A percentile compares a stretch with the other conserved stretches of the same genome.
Conservation (phyloP, 2,113 vertebrate genomes). For the Rhynchomys soricoides region DNA sequence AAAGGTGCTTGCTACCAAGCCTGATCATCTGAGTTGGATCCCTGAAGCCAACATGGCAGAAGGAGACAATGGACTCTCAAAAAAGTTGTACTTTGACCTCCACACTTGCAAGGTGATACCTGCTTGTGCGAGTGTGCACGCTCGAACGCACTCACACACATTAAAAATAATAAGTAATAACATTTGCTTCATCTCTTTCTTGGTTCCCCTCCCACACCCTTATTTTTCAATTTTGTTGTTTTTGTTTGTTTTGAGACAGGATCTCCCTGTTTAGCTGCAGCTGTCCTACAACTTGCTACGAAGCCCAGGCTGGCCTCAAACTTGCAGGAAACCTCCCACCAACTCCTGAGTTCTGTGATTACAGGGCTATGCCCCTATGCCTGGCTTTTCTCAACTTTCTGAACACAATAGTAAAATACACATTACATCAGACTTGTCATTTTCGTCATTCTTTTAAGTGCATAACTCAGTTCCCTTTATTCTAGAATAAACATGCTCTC, state of each 20-base stretch:
- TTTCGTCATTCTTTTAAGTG: not conserved
- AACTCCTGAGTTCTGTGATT: not conserved
- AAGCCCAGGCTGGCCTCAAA: not conserved
- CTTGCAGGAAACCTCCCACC: too few relatives aligned
- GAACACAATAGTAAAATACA: not conserved
- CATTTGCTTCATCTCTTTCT: not conserved
- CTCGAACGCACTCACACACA: not conserved
- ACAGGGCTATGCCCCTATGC: not conserved
- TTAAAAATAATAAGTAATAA: not conserved
- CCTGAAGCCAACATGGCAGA: not conserved
- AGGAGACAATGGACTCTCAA: not conserved
- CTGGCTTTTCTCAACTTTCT: not conserved
- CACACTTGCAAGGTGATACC: not conserved
- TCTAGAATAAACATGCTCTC: not conserved
- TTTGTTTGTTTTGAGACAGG: not conserved
- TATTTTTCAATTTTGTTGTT: not conserved
- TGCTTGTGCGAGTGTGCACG: not conserved
- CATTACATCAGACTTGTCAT: not conserved
- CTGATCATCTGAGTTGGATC: not conserved
- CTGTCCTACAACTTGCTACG: not conserved
- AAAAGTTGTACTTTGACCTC: not conserved
- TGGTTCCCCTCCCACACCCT: not conserved
- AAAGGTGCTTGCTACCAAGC: not conserved
- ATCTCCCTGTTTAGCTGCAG: not conserved
- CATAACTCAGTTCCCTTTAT: not conserved